phyloP scores from a whole-genome alignment of 2,797 vertebrate genomes.

The Phyllotis vaccarum region DNA sequence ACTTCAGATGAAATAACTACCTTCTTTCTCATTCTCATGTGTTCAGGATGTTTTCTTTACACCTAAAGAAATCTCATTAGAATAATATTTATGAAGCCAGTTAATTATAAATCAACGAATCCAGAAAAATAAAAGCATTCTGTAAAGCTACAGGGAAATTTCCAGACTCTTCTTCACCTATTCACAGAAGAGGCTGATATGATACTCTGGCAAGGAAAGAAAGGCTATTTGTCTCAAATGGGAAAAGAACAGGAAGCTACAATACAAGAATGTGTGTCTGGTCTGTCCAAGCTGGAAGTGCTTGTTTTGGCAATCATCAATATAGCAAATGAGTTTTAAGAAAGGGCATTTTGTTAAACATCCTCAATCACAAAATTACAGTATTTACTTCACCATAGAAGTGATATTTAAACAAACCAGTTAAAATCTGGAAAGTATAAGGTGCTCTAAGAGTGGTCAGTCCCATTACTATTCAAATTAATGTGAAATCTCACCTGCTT shows the following conservation, averaged over 20 bases:
- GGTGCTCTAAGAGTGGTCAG: neutral
- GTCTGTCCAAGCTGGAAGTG: neutral
- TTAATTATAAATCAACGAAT: neutral
- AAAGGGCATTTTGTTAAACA: neutral
- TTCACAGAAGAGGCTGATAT: neutral
- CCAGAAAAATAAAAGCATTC: neutral
- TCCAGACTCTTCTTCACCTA: neutral
- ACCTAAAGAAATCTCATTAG: neutral
- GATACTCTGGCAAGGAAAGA: neutral
- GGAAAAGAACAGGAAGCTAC: neutral
- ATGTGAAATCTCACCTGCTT: slow-evolving; percentile 39
- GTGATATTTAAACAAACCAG: slow-evolving; percentile 22
- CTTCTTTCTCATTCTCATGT: too few relatives aligned
- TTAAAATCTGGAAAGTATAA: slow-evolving; percentile 35
- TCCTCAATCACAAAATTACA: neutral
- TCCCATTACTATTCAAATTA: slow-evolving; percentile 59
- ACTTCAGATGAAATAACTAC: neutral
- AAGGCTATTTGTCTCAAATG: neutral
- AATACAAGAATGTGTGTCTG: neutral
- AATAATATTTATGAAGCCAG: rapidly evolving
- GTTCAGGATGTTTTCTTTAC: neutral
- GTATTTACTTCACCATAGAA: neutral
- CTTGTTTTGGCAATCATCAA: neutral
- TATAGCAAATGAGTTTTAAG: neutral
- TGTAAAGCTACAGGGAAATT: neutral